Evolutionary conservation across 2,888 invertebrate species (phyloP), one percentile per base, ranked within the genome.

Genomic region (Brenthis ino): DNA sequence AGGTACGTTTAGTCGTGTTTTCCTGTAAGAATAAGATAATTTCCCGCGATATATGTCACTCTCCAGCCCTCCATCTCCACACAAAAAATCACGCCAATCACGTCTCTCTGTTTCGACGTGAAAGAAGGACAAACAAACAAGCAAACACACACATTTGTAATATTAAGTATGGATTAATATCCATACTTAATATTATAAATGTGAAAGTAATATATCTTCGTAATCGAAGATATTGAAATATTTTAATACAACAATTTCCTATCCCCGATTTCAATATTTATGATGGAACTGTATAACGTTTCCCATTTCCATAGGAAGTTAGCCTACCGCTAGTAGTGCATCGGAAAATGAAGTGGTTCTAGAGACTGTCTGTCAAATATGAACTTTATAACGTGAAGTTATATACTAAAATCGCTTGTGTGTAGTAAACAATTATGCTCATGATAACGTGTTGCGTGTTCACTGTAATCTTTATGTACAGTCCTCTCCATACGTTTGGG

Each of bases 161-260:
- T 57, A 57, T 37, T 57, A 20, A 13, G 57, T 43, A 24, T 48
- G 47, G 48, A 20, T 20, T 1, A 20, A 20, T 20, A 20, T 20
- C 20, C 20, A 20, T 20, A 20, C 20, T 20, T 20, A 20, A 20
- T 20, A 20, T 20, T 20, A 20, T 20, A 20, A 20, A 20, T 20
- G 20, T 20, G 20, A 20, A 20, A 20, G 20, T 20, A 20, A 20
- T 20, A 20, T 20, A 20, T 20, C 20, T 20, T 20, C 20, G 20
- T 20, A 20, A 20, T 20, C 20, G 57, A 43, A 48, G 11, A 28
- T 48, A 56, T 56, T 48, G n/a, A 33, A n/a, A 12, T 16, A 50
- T 60, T 50, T 60, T 48, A 50, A n/a, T n/a, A 60, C 24, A 60
- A 65, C 53, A 6, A 56, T 65, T 60, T 60, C 50, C 60, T 50